Evolutionary conservation across 2,113 vertebrate species (phyloP).

Genomic region (Tragelaphus imberbis): DNA sequence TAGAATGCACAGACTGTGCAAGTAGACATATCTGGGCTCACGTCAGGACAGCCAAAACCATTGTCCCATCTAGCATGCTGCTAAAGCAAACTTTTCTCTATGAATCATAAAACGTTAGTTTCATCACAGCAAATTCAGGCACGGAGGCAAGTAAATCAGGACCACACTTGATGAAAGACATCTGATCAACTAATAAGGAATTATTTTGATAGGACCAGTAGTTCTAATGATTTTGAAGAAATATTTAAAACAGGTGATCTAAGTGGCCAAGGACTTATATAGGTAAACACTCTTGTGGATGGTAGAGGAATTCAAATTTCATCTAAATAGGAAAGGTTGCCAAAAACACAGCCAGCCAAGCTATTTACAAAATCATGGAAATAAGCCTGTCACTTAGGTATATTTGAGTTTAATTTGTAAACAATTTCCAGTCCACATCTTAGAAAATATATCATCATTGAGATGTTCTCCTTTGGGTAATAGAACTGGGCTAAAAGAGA

Average conservation of each 20-base stretch:
- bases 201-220: neutral
- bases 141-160: neutral
- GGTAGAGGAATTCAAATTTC: neutral
- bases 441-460: neutral
- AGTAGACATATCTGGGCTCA: neutral
- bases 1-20: neutral
- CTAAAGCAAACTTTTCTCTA: neutral
- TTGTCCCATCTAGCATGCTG: neutral
- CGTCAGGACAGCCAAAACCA: fast-evolving
- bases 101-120: neutral
- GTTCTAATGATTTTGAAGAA: neutral
- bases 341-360: neutral
- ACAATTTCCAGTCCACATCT: neutral
- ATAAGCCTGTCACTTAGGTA: neutral
- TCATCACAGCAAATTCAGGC: neutral
- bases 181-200: no score
- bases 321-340: neutral
- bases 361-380: neutral
- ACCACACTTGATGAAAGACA: neutral
- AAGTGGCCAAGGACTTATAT: neutral
- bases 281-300: neutral
- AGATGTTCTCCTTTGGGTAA: neutral
- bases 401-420: neutral
- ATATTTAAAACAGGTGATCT: neutral
- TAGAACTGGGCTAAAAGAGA: neutral